phyloP scores from a whole-genome alignment of 2,797 vertebrate genomes.

The Eidolon dupreanum region DNA sequence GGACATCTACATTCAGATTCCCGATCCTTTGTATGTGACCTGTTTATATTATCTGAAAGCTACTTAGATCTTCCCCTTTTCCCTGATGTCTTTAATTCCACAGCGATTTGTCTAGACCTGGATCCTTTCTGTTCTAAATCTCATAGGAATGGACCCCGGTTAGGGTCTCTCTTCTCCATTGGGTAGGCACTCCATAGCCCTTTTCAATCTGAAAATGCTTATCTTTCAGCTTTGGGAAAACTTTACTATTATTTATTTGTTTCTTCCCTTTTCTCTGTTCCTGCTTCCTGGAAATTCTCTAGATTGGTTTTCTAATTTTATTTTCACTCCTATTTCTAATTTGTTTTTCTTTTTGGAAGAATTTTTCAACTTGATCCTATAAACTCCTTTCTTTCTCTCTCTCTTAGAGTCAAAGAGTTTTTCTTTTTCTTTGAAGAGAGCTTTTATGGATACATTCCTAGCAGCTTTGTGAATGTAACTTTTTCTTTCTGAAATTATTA shows the following conservation, averaged over 20 bases:
- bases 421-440: not conserved
- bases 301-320: not conserved
- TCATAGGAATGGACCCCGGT: not conserved
- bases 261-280: not conserved
- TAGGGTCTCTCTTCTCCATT: not conserved
- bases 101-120: not conserved
- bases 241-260: slow-evolving; percentile 1
- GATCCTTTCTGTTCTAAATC: not conserved
- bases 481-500: not conserved
- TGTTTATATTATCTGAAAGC: not conserved
- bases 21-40: not conserved
- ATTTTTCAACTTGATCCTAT: not conserved
- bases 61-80: not conserved
- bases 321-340: slow-evolving; percentile 6
- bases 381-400: not conserved
- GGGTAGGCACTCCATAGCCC: not conserved
- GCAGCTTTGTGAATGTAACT: not conserved
- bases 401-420: not conserved
- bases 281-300: not conserved
- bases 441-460: not conserved
- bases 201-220: not conserved
- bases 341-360: not conserved
- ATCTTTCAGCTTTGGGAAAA: not conserved
- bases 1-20: not conserved
- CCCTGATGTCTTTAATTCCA: not conserved